Base-by-base conservation (phyloP, 2,888 invertebrate species). In the Archips xylosteana region DNA sequence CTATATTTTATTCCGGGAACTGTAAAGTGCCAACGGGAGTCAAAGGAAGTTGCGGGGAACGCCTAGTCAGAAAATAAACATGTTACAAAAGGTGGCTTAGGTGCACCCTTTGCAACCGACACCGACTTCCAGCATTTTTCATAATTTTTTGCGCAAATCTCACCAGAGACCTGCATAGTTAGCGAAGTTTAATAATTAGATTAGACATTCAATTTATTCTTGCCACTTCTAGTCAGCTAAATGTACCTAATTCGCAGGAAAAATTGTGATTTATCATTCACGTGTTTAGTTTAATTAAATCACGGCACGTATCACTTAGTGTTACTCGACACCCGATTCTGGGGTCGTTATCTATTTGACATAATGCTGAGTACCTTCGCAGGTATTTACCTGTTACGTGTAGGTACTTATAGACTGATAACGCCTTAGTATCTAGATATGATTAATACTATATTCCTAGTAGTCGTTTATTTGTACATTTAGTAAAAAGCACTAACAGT, bases 311-410 rank as follows among this genome's bases (percentile, higher is more conserved):
- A 54, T 57, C 63, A 64, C 59, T 64, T 49, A 68, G 68, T 70
- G 60, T 61, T 60, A 70, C 68, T 69, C 23, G 42, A 63, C 32
- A 59, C 49, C 59, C 68, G 39, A 54, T 74, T 74, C 61, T 51
- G 65, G 74, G 51, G 45, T 65, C 49, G 49, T 69, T 73, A 73
- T 73, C 73, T 73, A 69, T 42, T 69, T 69, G 68, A 69, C 68
- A 73, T 59, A 63, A 64, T 60, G 42, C 47, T 73, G 63, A 68
- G 72, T 73, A 73, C 63, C n/a, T 32, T 32, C 42, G 3, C 3
- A 3, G 4, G 12, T 51, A 36, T 51, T 65, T 65, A 65, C 36
- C 15, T 23, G 63, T 34, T 15, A 3, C 15, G 10, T 12, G 13
- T 47, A 6, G 32, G 12, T 45, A n/a, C n/a, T n/a, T n/a, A 45